Evolutionary conservation across 1,140 invertebrate genomes (phyloP).

Genomic region (Dinothrombium tinctorium): DNA sequence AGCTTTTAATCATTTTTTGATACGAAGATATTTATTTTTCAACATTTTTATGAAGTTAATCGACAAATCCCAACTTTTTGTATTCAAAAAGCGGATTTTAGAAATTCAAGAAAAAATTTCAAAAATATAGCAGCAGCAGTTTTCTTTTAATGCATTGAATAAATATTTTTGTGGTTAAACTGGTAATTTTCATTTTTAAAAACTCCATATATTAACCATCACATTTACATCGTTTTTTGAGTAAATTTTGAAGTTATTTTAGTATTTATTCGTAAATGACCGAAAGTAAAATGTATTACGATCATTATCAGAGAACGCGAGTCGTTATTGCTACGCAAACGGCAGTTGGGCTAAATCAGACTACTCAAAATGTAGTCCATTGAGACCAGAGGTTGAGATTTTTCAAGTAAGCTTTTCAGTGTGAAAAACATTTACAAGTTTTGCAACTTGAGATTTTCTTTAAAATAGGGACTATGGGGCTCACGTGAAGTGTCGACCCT

Average conservation of each 20-base stretch:
- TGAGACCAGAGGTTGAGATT: slow-evolving; percentile 12
- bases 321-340: slow-evolving; percentile 34
- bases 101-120: no score
- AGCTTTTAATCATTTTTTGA: neutral
- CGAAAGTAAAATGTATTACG: no score
- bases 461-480: slow-evolving; percentile 15
- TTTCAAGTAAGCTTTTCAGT: slow-evolving; percentile 7
- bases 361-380: slow-evolving; percentile 33
- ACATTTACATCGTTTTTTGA: neutral
- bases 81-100: no score
- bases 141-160: no score
- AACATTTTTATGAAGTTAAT: no score
- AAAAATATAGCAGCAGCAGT: no score
- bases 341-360: slow-evolving; percentile 44
- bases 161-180: no score
- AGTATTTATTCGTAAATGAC: no score
- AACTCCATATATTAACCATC: no score
- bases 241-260: neutral
- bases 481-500: slow-evolving; percentile 33
- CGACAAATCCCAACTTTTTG: neutral
- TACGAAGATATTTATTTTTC: neutral
- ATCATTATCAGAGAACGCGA: slow-evolving; percentile 41
- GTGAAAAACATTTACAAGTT: neutral
- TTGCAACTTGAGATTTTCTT: neutral
- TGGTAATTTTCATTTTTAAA: no score